Base-by-base conservation (phyloP, 2,888 invertebrate species). In the Conus canariensis region DNA sequence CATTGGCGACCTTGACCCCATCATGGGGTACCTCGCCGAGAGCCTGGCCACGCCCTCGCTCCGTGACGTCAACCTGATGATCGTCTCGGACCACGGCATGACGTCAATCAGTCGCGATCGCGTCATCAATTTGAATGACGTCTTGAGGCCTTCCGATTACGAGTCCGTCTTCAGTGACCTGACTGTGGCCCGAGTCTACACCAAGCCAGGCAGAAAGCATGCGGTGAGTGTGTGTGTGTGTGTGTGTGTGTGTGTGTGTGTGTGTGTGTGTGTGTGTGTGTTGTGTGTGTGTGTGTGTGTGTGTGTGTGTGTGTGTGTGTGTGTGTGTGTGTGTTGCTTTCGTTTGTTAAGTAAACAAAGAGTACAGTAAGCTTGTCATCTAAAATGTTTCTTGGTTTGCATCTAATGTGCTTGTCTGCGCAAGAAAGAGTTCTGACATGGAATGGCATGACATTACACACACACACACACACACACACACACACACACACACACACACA, bases 21-120 rank as follows among this genome's bases (percentile, higher is more conserved):
- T 87, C 22, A 82, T 91, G 56, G 87, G 86, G 9, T 70, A 88
- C 30, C 83, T 91, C 4, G 58, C 87, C 19, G 85, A 91, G 25
- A 85, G 74, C 64, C 85, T 89, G 16, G 67, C 83, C 58, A 89
- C 85, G n/a, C 67, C 25, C 58, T 30, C 85, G 10, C 59, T 89
- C 30, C 88, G 92, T 10, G 92, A 94, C 86, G 85, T 94, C 58
- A 91, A 91, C 89, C 59, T 91, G 25, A 92, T 95, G 59, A 87
- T 95, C 0, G 91, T 94, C 10, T 94, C 94, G 30, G 94, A 94
- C 88, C 95, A 95, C 87, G 95, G 95, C 0, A 93, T 94, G 94
- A 91, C 94, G 5, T 83, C 92, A 19, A 88, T 95, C 16, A 91
- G 93, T 60, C 80, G 87, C 30, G 25, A 45, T 14, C 83, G 88